A percentile compares a stretch with the other conserved stretches of the same genome.
Evolutionary conservation across 2,113 vertebrate species (phyloP).

Genomic region (Nyctereutes procyonoides): DNA sequence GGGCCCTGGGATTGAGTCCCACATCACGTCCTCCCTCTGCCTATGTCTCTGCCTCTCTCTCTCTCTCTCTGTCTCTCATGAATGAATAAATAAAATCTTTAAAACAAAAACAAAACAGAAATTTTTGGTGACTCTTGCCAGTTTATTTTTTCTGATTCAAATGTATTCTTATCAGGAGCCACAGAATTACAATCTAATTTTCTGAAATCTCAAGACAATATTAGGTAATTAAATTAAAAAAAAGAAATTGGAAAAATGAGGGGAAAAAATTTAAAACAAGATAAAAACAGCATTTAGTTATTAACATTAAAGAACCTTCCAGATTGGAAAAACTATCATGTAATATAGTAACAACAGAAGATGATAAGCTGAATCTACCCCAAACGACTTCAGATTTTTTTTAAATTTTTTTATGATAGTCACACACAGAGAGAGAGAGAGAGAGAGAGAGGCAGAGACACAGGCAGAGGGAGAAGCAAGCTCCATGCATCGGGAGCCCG

Average conservation of each 20-base stretch:
- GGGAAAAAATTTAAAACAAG: background rate
- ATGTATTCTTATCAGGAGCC: background rate
- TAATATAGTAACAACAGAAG: background rate
- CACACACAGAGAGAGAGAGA: too few relatives aligned
- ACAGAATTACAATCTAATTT: background rate
- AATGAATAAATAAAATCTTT: too few relatives aligned
- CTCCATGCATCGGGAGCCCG: too few relatives aligned
- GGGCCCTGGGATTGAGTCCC: too few relatives aligned
- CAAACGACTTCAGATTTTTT: too few relatives aligned
- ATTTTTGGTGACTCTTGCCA: background rate
- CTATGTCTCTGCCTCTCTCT: too few relatives aligned
- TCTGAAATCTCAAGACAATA: background rate
- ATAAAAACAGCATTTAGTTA: background rate
- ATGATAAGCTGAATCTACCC: accelerated
- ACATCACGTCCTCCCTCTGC: too few relatives aligned
- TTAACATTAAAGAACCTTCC: background rate
- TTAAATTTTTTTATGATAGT: too few relatives aligned
- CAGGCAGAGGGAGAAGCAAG: too few relatives aligned
- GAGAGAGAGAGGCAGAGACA: too few relatives aligned
- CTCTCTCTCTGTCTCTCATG: too few relatives aligned
- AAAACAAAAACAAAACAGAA: too few relatives aligned
- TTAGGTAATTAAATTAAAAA: background rate
- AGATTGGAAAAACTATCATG: background rate
- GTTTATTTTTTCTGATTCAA: background rate
- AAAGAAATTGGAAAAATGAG: background rate